Evolutionary conservation across 2,888 invertebrate species (phyloP).

Genomic region (Palloptera scutellata): DNA sequence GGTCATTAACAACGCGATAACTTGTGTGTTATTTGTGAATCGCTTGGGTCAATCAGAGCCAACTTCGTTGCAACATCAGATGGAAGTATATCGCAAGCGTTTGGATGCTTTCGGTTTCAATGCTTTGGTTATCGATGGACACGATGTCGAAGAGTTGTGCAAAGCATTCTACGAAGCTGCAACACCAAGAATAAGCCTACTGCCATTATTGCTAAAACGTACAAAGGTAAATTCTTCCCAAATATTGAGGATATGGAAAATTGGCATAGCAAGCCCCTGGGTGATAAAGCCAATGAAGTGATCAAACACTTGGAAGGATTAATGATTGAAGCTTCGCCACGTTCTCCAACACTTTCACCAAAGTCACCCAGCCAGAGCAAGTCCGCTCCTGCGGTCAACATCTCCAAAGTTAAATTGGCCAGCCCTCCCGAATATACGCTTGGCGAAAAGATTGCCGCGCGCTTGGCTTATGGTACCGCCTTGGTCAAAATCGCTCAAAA

Average conservation of each 20-base stretch:
- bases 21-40: slow-evolving; percentile 94
- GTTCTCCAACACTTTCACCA: slow-evolving; percentile 69
- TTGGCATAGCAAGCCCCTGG: slow-evolving; percentile 98
- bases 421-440: slow-evolving; percentile 83
- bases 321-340: slow-evolving; percentile 49
- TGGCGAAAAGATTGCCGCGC: slow-evolving; percentile 83
- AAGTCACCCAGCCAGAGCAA: slow-evolving; percentile 70
- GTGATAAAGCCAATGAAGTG: slow-evolving; percentile 78
- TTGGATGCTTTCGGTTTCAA: slow-evolving; percentile 91
- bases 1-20: slow-evolving; percentile 96
- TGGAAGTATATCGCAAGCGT: slow-evolving; percentile 82
- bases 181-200: slow-evolving; percentile 83
- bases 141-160: slow-evolving; percentile 89
- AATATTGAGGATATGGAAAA: slow-evolving; percentile 92
- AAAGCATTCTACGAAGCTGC: slow-evolving; percentile 88
- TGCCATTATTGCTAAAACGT: slow-evolving; percentile 94
- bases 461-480: slow-evolving; percentile 93
- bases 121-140: slow-evolving; percentile 93
- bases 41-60: slow-evolving; percentile 97
- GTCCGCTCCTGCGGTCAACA: slow-evolving; percentile 78
- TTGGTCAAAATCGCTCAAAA: slow-evolving; percentile 84
- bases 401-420: slow-evolving; percentile 76
- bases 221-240: slow-evolving; percentile 90
- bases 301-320: slow-evolving; percentile 72
- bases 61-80: slow-evolving; percentile 91